phyloP scores from a whole-genome alignment of 2,797 vertebrate species.

The Stomatorhinus walkeri region DNA sequence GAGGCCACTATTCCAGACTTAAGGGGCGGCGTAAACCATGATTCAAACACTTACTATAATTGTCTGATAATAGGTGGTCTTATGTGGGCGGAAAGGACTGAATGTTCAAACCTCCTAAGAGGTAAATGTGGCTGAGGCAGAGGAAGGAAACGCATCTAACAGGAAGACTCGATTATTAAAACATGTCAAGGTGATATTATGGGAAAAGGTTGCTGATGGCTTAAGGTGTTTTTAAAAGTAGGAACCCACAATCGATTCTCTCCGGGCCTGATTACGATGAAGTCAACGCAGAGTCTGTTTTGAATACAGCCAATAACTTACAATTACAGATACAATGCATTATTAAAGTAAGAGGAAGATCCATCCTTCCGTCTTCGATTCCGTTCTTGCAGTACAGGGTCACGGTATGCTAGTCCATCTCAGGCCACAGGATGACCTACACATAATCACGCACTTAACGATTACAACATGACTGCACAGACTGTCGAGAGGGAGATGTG shows the following conservation, averaged over 20 bases:
- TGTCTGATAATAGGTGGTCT: background rate
- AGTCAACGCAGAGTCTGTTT: background rate
- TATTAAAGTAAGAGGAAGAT: background rate
- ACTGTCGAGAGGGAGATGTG: background rate
- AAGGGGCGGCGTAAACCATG: background rate
- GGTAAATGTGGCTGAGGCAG: background rate
- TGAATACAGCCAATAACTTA: background rate
- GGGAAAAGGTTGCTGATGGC: background rate
- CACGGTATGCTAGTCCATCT: background rate
- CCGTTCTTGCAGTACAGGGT: background rate
- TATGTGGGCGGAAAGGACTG: background rate
- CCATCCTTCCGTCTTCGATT: background rate
- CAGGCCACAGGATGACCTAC: background rate
- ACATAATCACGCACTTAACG: background rate
- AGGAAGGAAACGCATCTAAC: background rate
- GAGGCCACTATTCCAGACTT: background rate
- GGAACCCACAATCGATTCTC: background rate
- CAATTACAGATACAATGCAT: background rate
- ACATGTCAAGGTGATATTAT: background rate
- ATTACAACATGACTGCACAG: background rate
- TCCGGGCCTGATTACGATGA: background rate
- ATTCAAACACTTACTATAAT: slow-evolving; percentile 4
- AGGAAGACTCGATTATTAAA: background rate
- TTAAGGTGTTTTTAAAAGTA: background rate
- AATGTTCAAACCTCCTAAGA: background rate